These are phyloP conservation scores for Caenorhabditis becei DNA, from an alignment of 2,888 invertebrate species.

Conservation along the genomic window DNA sequence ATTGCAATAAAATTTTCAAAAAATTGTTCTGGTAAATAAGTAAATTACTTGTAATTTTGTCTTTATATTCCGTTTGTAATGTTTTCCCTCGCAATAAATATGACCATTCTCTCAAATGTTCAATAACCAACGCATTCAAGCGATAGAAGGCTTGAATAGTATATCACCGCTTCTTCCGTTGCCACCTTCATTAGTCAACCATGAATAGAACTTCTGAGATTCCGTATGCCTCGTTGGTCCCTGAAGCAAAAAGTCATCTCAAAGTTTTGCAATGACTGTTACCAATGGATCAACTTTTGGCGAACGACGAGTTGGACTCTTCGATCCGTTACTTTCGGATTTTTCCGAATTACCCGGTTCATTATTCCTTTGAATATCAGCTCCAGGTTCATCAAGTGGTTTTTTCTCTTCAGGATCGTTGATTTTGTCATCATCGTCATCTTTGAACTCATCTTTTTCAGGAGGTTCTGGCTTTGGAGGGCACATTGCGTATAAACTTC, in stretches of 20 bases:
- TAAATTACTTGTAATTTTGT: too few relatives aligned
- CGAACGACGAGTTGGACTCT: background rate
- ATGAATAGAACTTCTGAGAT: slow-evolving; percentile 66
- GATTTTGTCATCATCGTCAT: slow-evolving; percentile 46
- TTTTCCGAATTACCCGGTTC: background rate
- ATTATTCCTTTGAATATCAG: background rate
- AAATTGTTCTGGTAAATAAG: too few relatives aligned
- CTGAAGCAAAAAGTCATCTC: slow-evolving; percentile 18
- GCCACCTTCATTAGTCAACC: slow-evolving; percentile 51
- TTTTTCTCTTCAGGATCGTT: slow-evolving; percentile 22
- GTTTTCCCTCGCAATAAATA: too few relatives aligned
- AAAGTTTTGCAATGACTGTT: background rate
- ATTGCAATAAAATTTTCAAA: too few relatives aligned
- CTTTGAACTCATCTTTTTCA: slow-evolving; percentile 24
- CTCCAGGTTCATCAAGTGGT: slow-evolving; percentile 7
- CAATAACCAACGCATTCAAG: background rate
- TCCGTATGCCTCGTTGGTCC: slow-evolving; percentile 54
- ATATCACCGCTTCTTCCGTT: slow-evolving; percentile 44
- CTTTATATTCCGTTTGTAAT: too few relatives aligned
- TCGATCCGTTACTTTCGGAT: background rate
- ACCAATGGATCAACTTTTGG: slow-evolving; percentile 11
- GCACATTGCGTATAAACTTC: slow-evolving; percentile 64
- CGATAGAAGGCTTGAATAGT: slow-evolving; percentile 46
- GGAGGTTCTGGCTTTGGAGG: slow-evolving; percentile 57
- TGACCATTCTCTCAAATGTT: too few relatives aligned